Evolutionary conservation across 2,113 vertebrate genomes (phyloP).

Genomic region (Phasianus colchicus): DNA sequence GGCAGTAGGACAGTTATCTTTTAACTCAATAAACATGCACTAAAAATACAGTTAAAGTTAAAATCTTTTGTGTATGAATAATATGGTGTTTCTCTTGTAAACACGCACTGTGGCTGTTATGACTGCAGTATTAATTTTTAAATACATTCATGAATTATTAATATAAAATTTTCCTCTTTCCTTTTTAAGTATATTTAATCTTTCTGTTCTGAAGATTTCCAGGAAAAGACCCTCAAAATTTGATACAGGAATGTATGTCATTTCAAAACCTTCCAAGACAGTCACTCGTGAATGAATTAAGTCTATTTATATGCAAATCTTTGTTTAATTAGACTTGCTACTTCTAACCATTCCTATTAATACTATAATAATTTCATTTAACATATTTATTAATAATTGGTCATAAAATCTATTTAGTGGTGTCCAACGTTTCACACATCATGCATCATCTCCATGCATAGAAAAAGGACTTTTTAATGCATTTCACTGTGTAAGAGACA

Average conservation of each 20-base stretch:
- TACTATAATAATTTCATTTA: neutral
- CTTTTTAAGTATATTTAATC: neutral
- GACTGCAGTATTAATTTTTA: conserved; percentile 40
- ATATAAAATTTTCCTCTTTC: neutral
- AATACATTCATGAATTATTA: conserved; percentile 21
- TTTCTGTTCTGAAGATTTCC: neutral
- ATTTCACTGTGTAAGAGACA: neutral
- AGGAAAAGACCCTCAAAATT: neutral
- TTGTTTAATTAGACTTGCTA: neutral
- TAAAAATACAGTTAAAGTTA: neutral
- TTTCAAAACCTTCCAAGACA: neutral
- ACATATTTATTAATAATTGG: neutral
- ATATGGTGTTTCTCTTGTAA: neutral
- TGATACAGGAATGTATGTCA: neutral
- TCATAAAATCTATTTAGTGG: neutral
- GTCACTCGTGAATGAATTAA: neutral
- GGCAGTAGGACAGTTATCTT: neutral
- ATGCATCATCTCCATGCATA: neutral
- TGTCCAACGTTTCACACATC: neutral
- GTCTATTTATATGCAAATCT: neutral
- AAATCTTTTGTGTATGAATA: neutral
- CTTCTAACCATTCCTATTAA: neutral
- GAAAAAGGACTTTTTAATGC: neutral
- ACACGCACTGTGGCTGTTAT: neutral
- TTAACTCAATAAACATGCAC: conserved; percentile 5